These are phyloP conservation scores for Neuroterus valhalla DNA, from an alignment of 1,140 invertebrate species.

Conservation along the genomic window DNA sequence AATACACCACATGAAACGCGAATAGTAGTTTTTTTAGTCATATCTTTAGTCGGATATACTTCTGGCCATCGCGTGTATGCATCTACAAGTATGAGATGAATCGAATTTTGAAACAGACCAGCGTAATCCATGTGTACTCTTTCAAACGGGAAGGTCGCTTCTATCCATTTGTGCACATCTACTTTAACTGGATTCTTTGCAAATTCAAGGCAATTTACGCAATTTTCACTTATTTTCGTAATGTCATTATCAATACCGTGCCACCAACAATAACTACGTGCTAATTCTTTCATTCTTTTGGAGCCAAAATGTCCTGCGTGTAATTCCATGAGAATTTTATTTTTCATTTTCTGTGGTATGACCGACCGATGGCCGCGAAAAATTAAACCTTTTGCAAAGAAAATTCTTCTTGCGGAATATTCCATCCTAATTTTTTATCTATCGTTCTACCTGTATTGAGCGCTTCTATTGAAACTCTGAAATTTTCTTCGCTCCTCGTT, in stretches of 20 bases:
- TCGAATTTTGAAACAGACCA: slow-evolving; percentile 54
- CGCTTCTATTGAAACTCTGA: not conserved
- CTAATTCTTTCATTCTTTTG: slow-evolving; percentile 70
- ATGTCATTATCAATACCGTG: slow-evolving; percentile 69
- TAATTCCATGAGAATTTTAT: slow-evolving; percentile 50
- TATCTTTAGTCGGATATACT: slow-evolving; percentile 59
- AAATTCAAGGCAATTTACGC: slow-evolving; percentile 51
- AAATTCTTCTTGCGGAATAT: no score
- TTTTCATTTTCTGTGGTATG: no score
- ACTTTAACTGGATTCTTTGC: slow-evolving; percentile 40
- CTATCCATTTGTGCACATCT: slow-evolving; percentile 58
- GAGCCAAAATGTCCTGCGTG: slow-evolving; percentile 69
- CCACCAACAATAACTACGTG: slow-evolving; percentile 69
- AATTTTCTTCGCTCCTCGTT: not conserved
- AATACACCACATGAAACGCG: not conserved
- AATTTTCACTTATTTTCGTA: slow-evolving; percentile 50
- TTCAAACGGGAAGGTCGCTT: slow-evolving; percentile 59
- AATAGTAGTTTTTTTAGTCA: slow-evolving; percentile 2
- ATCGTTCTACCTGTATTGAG: slow-evolving; percentile 37
- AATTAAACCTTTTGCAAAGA: not conserved
- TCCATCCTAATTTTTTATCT: not conserved
- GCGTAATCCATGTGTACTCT: slow-evolving; percentile 70
- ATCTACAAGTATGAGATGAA: slow-evolving; percentile 64
- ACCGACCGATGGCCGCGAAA: not conserved
- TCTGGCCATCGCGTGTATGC: slow-evolving; percentile 63